Base-by-base conservation (phyloP, 2,797 vertebrate genomes). In the Fratercula arctica region DNA sequence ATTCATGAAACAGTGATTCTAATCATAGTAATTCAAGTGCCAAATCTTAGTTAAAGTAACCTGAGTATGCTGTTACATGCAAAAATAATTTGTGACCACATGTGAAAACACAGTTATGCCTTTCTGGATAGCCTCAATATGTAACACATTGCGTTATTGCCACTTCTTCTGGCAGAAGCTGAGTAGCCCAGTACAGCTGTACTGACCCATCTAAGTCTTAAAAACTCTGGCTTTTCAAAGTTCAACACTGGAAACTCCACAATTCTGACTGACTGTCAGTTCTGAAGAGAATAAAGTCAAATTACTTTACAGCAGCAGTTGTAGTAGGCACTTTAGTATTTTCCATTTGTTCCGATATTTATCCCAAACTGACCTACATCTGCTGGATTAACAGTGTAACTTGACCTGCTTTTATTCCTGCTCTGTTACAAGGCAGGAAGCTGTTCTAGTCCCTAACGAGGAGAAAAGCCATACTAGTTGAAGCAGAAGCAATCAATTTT, bases 321-420 rank as follows among this genome's bases (percentile, higher is more conserved):
- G 82, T 78, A 93, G 93, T 76, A 82, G 90, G 89, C 91, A 75
- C 89, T 96, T 96, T 77, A 39, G 70, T 94, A 93, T 97, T 97
- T 93, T 97, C 94, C 87, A 74, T 97, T 93, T 97, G 96, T 95
- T 96, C 96, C 9, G 63, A 95, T 96, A 96, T 96, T 97, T 98
- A 98, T 98, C 97, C 97, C 90, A 96, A 97, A 95, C 95, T 98
- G 98, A 98, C 98, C 98, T 98, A 98, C 97, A 98, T 98, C 97
- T 97, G 93, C 93, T 92, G 96, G 98, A 98, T 98, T 98, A 98
- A 94, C 95, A 92, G 82, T 78, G 89, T 85, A 93, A 93, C 90
- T 87, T 97, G 97, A 97, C 97, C 97, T 98, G 96, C 79, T 98
- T 98, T 98, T 97, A 85, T 96, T 96, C 94, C 78, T 97, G 88